phyloP scores from a whole-genome alignment of 2,888 invertebrate species.

The Pyralis farinalis region DNA sequence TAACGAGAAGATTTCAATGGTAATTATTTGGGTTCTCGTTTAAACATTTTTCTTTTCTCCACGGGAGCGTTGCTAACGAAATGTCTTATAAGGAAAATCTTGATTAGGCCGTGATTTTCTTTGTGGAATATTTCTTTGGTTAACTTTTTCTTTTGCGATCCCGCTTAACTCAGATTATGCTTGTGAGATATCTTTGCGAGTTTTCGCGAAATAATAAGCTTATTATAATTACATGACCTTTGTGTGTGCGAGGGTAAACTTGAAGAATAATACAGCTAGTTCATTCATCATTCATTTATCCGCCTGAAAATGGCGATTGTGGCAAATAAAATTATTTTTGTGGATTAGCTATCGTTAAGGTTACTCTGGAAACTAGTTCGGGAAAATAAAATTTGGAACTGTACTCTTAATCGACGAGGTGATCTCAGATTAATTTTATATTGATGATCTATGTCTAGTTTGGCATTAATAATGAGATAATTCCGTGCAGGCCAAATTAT shows the following conservation, averaged over 20 bases:
- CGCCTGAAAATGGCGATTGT: no score
- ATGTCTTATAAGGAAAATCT: slow-evolving; percentile 38
- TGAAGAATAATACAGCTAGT: no score
- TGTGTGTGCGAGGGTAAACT: neutral
- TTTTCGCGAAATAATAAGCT: neutral
- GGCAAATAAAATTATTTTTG: no score
- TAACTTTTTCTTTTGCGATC: slow-evolving; percentile 20
- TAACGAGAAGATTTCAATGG: slow-evolving; percentile 1
- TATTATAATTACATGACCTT: neutral
- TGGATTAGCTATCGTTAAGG: no score
- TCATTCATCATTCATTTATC: no score
- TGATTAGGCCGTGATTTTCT: slow-evolving; percentile 39
- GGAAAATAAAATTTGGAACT: no score
- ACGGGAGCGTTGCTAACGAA: slow-evolving; percentile 16
- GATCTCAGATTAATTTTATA: no score
- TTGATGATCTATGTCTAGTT: no score
- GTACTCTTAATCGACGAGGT: no score
- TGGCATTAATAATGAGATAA: no score
- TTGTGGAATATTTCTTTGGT: slow-evolving; percentile 30
- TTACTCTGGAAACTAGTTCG: no score
- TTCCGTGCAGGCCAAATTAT: no score
- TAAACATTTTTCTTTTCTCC: neutral
- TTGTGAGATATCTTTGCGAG: slow-evolving; percentile 1
- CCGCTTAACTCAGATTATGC: slow-evolving; percentile 6
- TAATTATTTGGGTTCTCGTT: slow-evolving; percentile 2